These are phyloP conservation scores for Miniopterus natalensis DNA, from an alignment of 2,113 vertebrate genomes.

Conservation along the genomic window DNA sequence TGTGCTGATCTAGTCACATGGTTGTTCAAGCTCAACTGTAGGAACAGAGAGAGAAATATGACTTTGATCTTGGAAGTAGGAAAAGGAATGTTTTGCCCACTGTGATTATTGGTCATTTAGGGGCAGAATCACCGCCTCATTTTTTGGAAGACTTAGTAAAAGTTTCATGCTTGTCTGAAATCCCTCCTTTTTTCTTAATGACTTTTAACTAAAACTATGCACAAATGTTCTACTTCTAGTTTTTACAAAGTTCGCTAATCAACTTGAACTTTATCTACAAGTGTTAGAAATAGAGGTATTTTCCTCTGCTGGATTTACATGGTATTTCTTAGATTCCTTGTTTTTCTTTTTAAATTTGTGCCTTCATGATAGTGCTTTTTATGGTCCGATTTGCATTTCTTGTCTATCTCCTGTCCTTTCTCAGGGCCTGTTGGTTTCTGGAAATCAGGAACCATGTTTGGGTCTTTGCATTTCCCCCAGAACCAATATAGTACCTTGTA, in stretches of 20 bases:
- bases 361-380: neutral
- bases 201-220: constrained; percentile 8
- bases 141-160: neutral
- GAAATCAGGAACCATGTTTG: neutral
- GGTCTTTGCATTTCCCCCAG: neutral
- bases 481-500: neutral
- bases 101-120: neutral
- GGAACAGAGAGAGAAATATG: neutral
- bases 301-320: neutral
- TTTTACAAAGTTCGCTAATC: neutral
- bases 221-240: neutral
- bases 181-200: neutral
- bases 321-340: neutral
- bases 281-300: neutral
- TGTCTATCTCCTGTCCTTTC: neutral
- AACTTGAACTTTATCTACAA: neutral
- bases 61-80: neutral
- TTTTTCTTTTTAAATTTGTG: neutral
- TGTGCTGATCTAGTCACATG: neutral
- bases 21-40: constrained; percentile 11
- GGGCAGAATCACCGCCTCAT: neutral
- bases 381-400: neutral
- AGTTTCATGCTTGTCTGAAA: neutral
- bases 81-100: neutral
- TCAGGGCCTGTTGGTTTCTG: neutral